Percentiles rank a stretch among this genome's conserved stretches.
phyloP scores from a whole-genome alignment of 2,113 vertebrate genomes.

The Urocolius indicus region DNA sequence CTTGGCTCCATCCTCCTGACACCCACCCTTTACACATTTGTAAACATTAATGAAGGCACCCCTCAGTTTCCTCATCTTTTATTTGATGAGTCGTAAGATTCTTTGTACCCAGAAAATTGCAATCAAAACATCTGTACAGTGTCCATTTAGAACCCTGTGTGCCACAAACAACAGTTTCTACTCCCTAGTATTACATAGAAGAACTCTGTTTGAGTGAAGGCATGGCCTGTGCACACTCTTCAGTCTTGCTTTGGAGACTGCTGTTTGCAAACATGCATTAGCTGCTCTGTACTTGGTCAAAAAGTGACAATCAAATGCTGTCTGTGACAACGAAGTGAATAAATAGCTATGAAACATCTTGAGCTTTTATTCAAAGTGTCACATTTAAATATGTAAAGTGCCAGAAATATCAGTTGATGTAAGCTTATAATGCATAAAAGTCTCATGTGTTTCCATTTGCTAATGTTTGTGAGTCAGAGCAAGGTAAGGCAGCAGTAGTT shows the following conservation, averaged over 20 bases:
- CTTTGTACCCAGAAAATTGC: background rate
- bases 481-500: background rate
- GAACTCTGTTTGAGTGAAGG: background rate
- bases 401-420: background rate
- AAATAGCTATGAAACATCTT: background rate
- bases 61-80: too few species aligned
- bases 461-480: background rate
- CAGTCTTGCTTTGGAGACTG: background rate
- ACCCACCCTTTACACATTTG: too few species aligned
- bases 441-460: background rate
- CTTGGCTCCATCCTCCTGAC: too few species aligned
- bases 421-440: background rate
- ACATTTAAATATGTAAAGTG: background rate
- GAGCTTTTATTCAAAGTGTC: background rate
- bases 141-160: background rate
- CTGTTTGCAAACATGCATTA: background rate
- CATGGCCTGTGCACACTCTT: background rate
- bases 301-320: background rate
- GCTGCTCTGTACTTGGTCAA: background rate
- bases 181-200: fast-evolving
- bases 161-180: background rate
- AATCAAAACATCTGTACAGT: background rate
- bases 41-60: too few species aligned
- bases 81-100: too few species aligned
- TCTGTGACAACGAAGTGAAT: background rate